Base-by-base conservation (phyloP, 2,797 vertebrate species). In the Labeo calbasu region DNA sequence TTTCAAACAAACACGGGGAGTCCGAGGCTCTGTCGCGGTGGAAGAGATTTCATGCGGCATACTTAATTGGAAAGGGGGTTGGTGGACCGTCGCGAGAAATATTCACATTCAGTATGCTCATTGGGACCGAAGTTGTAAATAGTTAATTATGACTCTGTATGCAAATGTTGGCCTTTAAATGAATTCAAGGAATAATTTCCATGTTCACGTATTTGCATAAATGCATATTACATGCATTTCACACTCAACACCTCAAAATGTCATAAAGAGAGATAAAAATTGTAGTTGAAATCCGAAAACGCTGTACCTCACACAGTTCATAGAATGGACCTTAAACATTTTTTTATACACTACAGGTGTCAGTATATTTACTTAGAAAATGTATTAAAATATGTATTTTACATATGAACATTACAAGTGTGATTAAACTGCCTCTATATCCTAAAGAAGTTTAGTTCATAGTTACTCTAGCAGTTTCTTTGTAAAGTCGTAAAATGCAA, bases 141-240 rank as follows among this genome's bases (percentile, higher is more conserved):
- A 90, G 91, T 92, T 93, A 91, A 89, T 88, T 89, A 89, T 88
- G 88, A 89, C 90, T 88, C 89, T 90, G 28, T 94, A 95, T 95
- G 94, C 93, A 94, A 95, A 95, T 95, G 70, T 88, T 95, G 94
- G 93, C 94, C 94, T 95, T 95, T 95, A 93, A 91, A 90, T 90
- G 89, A 91, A 93, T 92, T 91, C 93, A 91, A 91, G 89, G 91
- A 93, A 94, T 92, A 90, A 92, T 92, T 91, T 90, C 87, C 85
- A 84, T 91, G 92, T 93, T 92, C 91, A 88, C 87, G 90, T 91
- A 91, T 94, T 94, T 93, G 94, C 93, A 95, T 95, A 94, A 95
- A 95, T 95, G 93, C 94, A 95, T 94, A 94, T 92, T 92, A 93
- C 92, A 94, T 92, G 91, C 63, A 91, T 92, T 92, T 90, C 25